Evolutionary conservation across 2,888 invertebrate species (phyloP).

Genomic region (Melipona bicolor): DNA sequence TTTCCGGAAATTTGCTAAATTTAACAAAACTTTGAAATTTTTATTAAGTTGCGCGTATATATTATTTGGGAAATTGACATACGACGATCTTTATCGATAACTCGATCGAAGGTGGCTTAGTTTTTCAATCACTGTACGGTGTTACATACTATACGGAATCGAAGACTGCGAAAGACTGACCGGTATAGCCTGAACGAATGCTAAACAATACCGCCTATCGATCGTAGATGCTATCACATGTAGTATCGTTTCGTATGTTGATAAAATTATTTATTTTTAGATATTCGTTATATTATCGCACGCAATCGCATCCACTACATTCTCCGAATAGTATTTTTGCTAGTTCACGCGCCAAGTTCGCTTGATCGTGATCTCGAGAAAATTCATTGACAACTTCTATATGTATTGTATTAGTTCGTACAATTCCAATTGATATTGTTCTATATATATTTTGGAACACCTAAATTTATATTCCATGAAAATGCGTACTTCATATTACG

Average conservation of each 20-base stretch:
- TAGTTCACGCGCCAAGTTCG: too few species aligned
- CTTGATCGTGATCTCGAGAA: background rate
- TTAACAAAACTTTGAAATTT: background rate
- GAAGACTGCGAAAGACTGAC: background rate
- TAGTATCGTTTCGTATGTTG: conserved; percentile 10
- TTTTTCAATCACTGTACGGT: background rate
- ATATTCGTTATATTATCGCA: background rate
- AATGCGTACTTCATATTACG: too few species aligned
- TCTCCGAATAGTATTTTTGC: background rate
- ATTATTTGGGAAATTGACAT: background rate
- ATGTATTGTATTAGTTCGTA: background rate
- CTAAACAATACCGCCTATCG: conserved; percentile 39
- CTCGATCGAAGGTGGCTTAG: background rate
- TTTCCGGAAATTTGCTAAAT: background rate
- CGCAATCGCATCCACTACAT: background rate
- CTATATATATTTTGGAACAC: too few species aligned
- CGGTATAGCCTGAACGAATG: background rate
- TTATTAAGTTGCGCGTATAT: background rate
- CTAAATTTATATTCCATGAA: too few species aligned
- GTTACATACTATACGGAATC: background rate
- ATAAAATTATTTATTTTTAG: conserved; percentile 46
- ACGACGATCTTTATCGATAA: background rate
- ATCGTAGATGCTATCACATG: conserved; percentile 38
- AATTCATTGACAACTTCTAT: background rate
- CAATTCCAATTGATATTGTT: too few species aligned